Base-by-base conservation (phyloP, 2,888 invertebrate genomes). In the Erynnis tages region DNA sequence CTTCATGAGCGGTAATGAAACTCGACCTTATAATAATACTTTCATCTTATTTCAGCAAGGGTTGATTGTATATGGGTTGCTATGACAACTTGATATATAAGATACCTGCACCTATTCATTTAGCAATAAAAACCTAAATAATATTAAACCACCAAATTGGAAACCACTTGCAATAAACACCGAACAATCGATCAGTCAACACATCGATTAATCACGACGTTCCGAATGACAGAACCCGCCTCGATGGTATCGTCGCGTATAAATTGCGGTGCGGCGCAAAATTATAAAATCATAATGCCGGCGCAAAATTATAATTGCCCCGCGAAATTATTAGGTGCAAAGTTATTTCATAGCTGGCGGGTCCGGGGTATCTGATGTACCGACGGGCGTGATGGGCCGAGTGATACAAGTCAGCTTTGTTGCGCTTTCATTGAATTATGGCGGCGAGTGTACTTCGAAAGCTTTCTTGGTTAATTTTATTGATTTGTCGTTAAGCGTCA, bases 251-350 rank as follows among this genome's bases (percentile, higher is more conserved):
- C 54, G 44, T 49, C 54, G 50, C 43, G 50, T 23, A 27, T 54
- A 54, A 54, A 54, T 49, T 54, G 43, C 37, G 44, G 17, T 44
- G 8, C 30, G 30, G 48, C 47, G 48, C 47, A 49, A 49, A 44
- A 44, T 49, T 54, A 49, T 49, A 54, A 44, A 49, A 54, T 49
- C 48, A 49, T 54, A 54, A 49, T 49, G 44, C 44, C 43, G 43
- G 37, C 32, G 54, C 49, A 54, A 44, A 44, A 54, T 45, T 54
- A 44, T 49, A 17, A 38, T 44, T 86, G 79, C 73, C 69, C 66
- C 61, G 72, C 67, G 69, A 83, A 87, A 86, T 87, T 83, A 84
- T 83, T 79, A 83, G 79, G 85, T 85, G 84, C 73, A 79, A 83
- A 79, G 68, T 73, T 73, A 73, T 73, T 75, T 72, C 77, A 76